Conservation (phyloP, 1,140 invertebrate species). For the Lasioglossum baleicum region DNA sequence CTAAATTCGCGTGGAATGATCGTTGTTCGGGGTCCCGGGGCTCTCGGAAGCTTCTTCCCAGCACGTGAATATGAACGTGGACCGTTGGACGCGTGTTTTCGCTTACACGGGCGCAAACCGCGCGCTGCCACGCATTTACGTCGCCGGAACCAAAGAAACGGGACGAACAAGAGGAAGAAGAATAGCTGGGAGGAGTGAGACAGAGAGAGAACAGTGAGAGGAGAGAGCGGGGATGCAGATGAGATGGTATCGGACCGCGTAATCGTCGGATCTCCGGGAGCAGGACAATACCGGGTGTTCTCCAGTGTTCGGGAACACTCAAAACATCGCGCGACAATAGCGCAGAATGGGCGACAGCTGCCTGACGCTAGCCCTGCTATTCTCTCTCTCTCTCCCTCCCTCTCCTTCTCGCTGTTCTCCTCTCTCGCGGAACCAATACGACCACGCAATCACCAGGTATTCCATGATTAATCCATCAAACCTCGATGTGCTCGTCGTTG, state of each 20-base stretch:
- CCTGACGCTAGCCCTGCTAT: conserved; percentile 63
- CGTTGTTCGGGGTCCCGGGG: conserved; percentile 27
- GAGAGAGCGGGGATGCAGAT: conserved; percentile 72
- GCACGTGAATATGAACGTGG: conserved; percentile 15
- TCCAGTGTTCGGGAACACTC: conserved; percentile 78
- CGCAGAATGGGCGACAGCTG: conserved; percentile 77
- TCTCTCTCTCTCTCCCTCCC: too few relatives aligned
- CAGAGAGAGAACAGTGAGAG: conserved; percentile 11
- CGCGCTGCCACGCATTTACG: conserved; percentile 20
- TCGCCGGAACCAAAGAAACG: conserved; percentile 25
- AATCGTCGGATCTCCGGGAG: conserved; percentile 75
- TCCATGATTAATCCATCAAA: too few relatives aligned
- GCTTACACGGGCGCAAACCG: conserved; percentile 24
- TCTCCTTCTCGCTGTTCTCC: too few relatives aligned
- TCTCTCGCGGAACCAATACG: too few relatives aligned
- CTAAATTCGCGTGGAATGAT: conserved; percentile 52
- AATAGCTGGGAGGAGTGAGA: neutral
- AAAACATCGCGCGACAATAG: conserved; percentile 77
- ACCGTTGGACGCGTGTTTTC: conserved; percentile 12
- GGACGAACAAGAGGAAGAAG: conserved; percentile 32
- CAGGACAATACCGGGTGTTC: conserved; percentile 78
- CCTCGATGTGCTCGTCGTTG: too few relatives aligned
- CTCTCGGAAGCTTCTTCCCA: conserved; percentile 19
- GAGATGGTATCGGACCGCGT: conserved; percentile 76
- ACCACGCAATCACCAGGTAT: too few relatives aligned